phyloP scores from a whole-genome alignment of 1,140 invertebrate species.

The Procambarus clarkii region DNA sequence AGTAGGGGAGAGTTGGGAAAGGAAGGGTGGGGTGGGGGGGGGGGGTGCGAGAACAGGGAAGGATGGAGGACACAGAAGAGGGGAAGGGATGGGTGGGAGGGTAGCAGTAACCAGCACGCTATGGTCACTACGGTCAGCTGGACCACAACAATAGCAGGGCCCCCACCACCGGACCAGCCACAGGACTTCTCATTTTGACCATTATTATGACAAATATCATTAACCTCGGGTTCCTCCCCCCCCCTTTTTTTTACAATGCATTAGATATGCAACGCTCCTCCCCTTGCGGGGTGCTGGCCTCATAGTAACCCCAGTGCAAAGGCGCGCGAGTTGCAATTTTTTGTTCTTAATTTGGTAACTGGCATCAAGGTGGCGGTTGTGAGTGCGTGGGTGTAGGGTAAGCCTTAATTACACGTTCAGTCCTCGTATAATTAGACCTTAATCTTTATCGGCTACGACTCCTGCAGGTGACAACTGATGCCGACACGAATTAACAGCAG shows the following conservation, averaged over 20 bases:
- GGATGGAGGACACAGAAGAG: no score
- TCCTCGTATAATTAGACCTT: slow-evolving; percentile 61
- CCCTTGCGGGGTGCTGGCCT: no score
- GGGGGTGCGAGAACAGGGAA: not conserved
- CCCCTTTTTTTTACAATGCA: no score
- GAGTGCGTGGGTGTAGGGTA: slow-evolving; percentile 18
- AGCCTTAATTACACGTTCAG: slow-evolving; percentile 54
- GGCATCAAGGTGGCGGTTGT: not conserved
- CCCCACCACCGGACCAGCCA: no score
- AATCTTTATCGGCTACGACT: slow-evolving; percentile 62
- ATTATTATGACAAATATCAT: no score
- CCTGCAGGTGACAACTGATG: slow-evolving; percentile 62
- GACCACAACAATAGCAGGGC: not conserved
- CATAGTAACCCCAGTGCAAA: no score
- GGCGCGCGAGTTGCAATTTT: no score
- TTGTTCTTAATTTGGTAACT: not conserved
- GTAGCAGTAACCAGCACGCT: not conserved
- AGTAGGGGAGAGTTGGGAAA: not conserved
- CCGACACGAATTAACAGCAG: slow-evolving; percentile 45
- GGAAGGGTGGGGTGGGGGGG: no score
- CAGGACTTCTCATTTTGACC: no score
- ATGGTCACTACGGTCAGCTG: not conserved
- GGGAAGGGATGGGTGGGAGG: not conserved
- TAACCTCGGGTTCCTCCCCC: no score
- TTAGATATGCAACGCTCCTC: no score